Evolutionary conservation across 2,797 vertebrate genomes (phyloP).

Genomic region (Sparidentex hasta): DNA sequence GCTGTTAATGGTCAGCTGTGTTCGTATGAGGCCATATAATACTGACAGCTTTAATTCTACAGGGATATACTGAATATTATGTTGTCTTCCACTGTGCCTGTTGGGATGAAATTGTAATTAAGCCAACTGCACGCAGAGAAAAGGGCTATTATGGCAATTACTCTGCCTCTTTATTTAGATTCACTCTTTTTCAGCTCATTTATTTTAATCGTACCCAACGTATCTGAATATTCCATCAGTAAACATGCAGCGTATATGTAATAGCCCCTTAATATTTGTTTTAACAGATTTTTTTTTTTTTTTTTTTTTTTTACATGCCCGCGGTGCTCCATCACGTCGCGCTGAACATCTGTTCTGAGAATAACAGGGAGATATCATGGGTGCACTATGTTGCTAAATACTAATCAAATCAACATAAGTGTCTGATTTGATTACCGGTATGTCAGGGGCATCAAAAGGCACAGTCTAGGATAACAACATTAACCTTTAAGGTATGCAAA

Average conservation of each 20-base stretch:
- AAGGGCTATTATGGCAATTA: not conserved
- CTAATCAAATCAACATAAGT: slow-evolving; percentile 66
- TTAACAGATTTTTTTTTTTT: slow-evolving; percentile 17
- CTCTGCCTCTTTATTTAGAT: not conserved
- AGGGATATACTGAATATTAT: not conserved
- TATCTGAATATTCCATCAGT: slow-evolving; percentile 2
- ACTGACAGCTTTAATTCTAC: not conserved
- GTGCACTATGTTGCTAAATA: slow-evolving; percentile 60
- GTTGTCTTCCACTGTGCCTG: not conserved
- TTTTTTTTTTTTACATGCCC: slow-evolving; percentile 22
- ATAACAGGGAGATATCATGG: slow-evolving; percentile 54
- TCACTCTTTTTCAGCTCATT: not conserved
- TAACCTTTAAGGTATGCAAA: slow-evolving; percentile 60
- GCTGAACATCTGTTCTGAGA: slow-evolving; percentile 68
- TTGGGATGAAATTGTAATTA: not conserved
- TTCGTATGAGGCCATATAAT: not conserved
- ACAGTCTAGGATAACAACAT: slow-evolving; percentile 31
- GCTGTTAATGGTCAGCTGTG: not conserved
- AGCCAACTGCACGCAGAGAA: not conserved
- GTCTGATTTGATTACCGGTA: slow-evolving; percentile 63
- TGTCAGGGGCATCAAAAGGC: slow-evolving; percentile 52
- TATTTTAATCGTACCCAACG: not conserved
- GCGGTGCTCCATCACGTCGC: slow-evolving; percentile 25
- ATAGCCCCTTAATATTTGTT: slow-evolving; percentile 11
- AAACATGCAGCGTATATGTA: not conserved